Evolutionary conservation across 2,113 vertebrate species (phyloP).

Genomic region (Xerus inauris): DNA sequence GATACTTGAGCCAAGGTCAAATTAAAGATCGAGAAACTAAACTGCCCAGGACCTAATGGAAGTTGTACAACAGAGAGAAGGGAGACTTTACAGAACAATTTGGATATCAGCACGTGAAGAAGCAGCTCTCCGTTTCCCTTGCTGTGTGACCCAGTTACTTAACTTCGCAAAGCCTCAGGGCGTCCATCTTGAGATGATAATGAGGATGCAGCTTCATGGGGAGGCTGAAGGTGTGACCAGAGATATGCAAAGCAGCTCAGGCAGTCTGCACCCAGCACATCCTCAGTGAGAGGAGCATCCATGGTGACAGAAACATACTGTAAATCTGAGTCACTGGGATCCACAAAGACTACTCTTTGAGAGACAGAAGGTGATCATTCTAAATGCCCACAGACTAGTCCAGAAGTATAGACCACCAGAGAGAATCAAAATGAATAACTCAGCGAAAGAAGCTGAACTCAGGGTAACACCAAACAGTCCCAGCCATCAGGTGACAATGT

Average conservation of each 20-base stretch:
- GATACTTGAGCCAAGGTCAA: background rate
- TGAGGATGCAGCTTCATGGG: background rate
- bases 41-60: background rate
- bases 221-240: background rate
- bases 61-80: background rate
- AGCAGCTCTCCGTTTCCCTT: background rate
- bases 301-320: background rate
- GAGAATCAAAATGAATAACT: background rate
- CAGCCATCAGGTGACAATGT: background rate
- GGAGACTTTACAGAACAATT: background rate
- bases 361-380: background rate
- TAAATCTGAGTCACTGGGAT: background rate
- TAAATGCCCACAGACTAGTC: background rate
- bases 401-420: background rate
- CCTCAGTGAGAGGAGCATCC: background rate
- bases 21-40: constrained; percentile 12
- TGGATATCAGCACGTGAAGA: background rate
- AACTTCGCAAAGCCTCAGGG: background rate
- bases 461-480: background rate
- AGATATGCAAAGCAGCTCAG: background rate
- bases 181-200: background rate
- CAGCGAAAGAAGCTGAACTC: background rate
- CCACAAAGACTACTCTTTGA: background rate
- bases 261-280: background rate
- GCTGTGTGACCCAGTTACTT: background rate